These are phyloP conservation scores for Amphipyra berbera DNA, from an alignment of 2,888 invertebrate genomes.

Conservation along the genomic window DNA sequence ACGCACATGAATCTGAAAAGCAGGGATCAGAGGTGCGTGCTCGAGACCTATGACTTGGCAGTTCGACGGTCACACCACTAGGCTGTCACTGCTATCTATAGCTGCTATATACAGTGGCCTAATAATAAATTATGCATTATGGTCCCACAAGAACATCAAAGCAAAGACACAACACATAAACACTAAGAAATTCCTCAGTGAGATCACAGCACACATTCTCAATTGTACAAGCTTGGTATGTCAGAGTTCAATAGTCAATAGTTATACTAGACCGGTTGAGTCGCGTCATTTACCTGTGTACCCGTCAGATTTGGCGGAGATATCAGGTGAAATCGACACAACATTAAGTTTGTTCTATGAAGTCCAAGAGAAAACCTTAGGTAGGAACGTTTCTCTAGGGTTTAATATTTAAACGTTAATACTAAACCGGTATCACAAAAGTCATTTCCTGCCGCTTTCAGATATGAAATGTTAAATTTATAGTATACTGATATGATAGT, in stretches of 20 bases:
- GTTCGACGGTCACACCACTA: too few relatives aligned
- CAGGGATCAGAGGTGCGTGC: too few relatives aligned
- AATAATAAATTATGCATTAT: too few relatives aligned
- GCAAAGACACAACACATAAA: background rate
- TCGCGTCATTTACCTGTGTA: constrained; percentile 9
- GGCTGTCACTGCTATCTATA: too few relatives aligned
- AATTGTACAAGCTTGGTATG: constrained; percentile 22
- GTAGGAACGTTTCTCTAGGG: constrained; percentile 2
- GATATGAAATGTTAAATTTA: background rate
- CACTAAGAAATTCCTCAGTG: constrained; percentile 20
- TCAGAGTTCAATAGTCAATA: constrained; percentile 45
- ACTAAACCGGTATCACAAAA: constrained; percentile 22
- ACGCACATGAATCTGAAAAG: too few relatives aligned
- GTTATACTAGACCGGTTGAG: constrained; percentile 30
- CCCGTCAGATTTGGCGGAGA: constrained; percentile 32
- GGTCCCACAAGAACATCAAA: background rate
- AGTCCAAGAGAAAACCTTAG: constrained; percentile 9
- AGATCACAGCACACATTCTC: constrained; percentile 22
- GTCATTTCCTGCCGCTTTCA: constrained; percentile 9
- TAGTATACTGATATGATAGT: background rate
- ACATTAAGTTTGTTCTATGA: background rate
- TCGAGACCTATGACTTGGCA: too few relatives aligned
- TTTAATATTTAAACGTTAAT: constrained; percentile 13
- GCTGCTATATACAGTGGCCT: too few relatives aligned
- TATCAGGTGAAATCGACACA: constrained; percentile 35